Conservation (phyloP, 2,888 invertebrate genomes). For the Rotaria magnacalcarata region DNA sequence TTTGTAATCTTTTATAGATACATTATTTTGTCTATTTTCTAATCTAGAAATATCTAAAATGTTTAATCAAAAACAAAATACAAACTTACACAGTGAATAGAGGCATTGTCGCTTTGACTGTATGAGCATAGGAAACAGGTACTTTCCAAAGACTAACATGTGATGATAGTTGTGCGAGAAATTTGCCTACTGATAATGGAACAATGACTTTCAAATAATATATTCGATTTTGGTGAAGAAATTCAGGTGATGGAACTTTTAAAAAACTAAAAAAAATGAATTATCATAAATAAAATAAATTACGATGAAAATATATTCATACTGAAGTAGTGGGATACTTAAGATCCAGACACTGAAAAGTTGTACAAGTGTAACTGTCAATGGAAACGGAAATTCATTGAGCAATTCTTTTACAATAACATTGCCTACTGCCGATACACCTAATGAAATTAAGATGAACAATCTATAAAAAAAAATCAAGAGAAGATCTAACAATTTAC, state of each 20-base stretch:
- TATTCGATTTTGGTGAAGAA: constrained; percentile 62
- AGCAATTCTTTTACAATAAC: constrained; percentile 85
- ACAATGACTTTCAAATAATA: constrained; percentile 76
- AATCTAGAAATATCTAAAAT: no score
- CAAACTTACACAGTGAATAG: constrained; percentile 75
- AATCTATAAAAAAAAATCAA: not conserved
- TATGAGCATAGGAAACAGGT: constrained; percentile 90
- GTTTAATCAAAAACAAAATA: no score
- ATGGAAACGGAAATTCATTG: constrained; percentile 82
- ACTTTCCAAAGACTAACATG: constrained; percentile 94
- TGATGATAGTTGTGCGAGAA: constrained; percentile 80
- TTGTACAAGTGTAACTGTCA: constrained; percentile 88
- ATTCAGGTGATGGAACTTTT: constrained; percentile 51
- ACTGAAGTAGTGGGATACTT: constrained; percentile 12
- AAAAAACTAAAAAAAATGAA: constrained; percentile 51
- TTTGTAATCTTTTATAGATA: no score
- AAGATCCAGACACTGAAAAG: constrained; percentile 61
- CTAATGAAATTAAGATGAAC: not conserved
- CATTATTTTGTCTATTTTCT: no score
- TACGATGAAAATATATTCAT: not conserved
- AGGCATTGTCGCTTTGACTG: constrained; percentile 96
- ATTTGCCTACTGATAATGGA: constrained; percentile 84
- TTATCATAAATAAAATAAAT: constrained; percentile 71
- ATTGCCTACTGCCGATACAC: constrained; percentile 70
- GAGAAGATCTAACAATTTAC: not conserved